Percentiles rank a stretch among this genome's conserved stretches.
phyloP scores from a whole-genome alignment of 2,888 invertebrate species.

The Dasysyrphus tricinctus region DNA sequence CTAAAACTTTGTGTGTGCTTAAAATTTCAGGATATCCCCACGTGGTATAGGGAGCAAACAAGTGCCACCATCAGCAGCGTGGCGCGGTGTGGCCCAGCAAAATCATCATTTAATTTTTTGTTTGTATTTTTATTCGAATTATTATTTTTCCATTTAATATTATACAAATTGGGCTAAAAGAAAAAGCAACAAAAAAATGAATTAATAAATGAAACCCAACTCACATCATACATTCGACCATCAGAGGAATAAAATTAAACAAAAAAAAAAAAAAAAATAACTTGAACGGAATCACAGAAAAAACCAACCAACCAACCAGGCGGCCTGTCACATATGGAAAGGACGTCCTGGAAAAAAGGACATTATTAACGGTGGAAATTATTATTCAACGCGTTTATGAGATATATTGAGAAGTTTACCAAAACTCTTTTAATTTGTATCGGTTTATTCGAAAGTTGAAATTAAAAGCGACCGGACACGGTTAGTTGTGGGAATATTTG shows the following conservation, averaged over 20 bases:
- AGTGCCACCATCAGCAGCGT: constrained; percentile 22
- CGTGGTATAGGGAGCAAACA: constrained; percentile 27
- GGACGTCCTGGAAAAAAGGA: constrained; percentile 72
- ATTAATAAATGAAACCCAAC: constrained; percentile 69
- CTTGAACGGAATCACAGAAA: constrained; percentile 43
- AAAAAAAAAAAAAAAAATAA: constrained; percentile 44
- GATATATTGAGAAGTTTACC: constrained; percentile 74
- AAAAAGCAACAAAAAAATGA: constrained; percentile 66
- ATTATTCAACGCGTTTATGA: constrained; percentile 77
- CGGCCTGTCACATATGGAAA: constrained; percentile 71
- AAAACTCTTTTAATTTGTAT: constrained; percentile 76
- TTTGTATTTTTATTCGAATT: constrained; percentile 64
- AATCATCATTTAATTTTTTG: constrained; percentile 65
- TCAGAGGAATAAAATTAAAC: constrained; percentile 29
- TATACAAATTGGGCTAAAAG: constrained; percentile 72
- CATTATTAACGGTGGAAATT: constrained; percentile 77
- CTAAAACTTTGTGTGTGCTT: constrained; percentile 75
- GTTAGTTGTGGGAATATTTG: constrained; percentile 42
- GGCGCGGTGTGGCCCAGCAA: background rate
- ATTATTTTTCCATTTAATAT: constrained; percentile 73
- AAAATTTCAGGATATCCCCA: constrained; percentile 72
- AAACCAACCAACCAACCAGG: constrained; percentile 42
- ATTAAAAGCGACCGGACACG: constrained; percentile 79
- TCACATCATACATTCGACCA: constrained; percentile 64
- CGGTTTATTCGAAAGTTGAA: constrained; percentile 80